A percentile compares a stretch with the other conserved stretches of the same genome.
These are phyloP conservation scores for Chaetoderma sp. DNA, from an alignment of 2,888 invertebrate genomes.

Conservation along the genomic window DNA sequence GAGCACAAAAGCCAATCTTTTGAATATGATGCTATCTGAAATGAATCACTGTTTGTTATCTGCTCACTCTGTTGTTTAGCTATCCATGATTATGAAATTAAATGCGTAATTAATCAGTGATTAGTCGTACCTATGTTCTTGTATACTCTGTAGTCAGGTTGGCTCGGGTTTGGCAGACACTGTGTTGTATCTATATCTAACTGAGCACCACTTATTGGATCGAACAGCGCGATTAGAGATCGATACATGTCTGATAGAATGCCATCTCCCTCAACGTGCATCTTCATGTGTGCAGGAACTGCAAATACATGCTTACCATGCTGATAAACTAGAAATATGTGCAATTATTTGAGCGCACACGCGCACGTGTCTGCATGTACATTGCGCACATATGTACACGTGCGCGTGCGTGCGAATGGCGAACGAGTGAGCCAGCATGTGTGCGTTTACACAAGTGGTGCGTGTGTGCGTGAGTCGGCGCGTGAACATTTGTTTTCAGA, in stretches of 20 bases:
- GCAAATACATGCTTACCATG: conserved; percentile 1
- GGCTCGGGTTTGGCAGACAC: conserved; percentile 82
- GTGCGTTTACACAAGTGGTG: neutral
- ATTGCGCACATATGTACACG: no score
- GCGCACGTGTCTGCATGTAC: no score
- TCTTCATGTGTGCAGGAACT: conserved; percentile 66
- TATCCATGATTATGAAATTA: neutral
- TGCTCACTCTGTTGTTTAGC: neutral
- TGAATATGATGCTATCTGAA: no score
- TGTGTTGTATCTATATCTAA: conserved; percentile 75
- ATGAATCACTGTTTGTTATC: no score
- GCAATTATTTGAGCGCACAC: no score
- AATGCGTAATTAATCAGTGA: neutral
- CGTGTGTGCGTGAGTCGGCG: neutral
- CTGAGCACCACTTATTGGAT: conserved; percentile 50
- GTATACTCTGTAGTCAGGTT: conserved; percentile 67
- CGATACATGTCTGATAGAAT: conserved; percentile 77
- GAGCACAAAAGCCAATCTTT: no score
- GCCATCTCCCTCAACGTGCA: conserved; percentile 78
- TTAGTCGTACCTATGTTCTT: conserved; percentile 53
- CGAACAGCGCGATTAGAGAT: conserved; percentile 72
- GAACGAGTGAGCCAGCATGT: no score
- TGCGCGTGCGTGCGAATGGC: no score
- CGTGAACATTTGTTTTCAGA: no score
- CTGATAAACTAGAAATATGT: no score